Conservation (phyloP, 2,113 vertebrate genomes). For the Scophthalmus maximus region DNA sequence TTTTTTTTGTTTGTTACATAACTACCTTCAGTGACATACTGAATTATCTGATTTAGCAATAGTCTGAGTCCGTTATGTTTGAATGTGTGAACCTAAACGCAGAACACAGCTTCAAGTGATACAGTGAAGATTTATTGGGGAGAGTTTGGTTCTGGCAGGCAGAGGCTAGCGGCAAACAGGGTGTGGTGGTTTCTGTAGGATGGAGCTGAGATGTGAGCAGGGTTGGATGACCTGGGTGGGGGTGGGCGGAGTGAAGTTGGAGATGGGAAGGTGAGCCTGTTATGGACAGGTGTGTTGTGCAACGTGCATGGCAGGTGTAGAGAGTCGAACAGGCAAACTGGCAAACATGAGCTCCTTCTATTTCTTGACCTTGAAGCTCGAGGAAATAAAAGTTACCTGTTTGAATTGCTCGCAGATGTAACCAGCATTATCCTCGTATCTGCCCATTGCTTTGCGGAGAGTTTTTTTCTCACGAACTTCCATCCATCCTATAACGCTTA, state of each 20-base stretch:
- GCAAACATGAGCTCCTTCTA: too few species aligned
- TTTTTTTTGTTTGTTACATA: background rate
- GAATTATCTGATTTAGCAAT: background rate
- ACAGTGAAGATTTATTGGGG: background rate
- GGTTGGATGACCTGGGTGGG: background rate
- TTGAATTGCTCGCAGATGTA: too few species aligned
- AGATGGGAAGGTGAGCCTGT: too few species aligned
- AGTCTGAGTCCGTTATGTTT: background rate
- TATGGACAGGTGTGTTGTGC: too few species aligned
- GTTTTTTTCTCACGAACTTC: too few species aligned
- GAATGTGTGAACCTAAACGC: background rate
- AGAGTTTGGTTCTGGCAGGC: background rate
- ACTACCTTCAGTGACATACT: background rate
- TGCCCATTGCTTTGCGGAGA: too few species aligned
- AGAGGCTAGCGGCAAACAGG: background rate
- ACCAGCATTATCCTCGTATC: too few species aligned
- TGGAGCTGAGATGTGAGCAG: background rate
- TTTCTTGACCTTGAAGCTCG: too few species aligned
- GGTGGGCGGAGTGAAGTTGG: background rate
- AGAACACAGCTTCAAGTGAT: conserved; percentile 1
- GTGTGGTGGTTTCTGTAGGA: background rate
- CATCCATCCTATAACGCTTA: too few species aligned
- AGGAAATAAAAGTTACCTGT: too few species aligned
- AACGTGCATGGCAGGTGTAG: background rate
- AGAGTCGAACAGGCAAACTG: background rate